Evolutionary conservation across 2,888 invertebrate species (phyloP), one percentile per base, ranked within the genome.

Genomic region (Peribatodes rhomboidaria): DNA sequence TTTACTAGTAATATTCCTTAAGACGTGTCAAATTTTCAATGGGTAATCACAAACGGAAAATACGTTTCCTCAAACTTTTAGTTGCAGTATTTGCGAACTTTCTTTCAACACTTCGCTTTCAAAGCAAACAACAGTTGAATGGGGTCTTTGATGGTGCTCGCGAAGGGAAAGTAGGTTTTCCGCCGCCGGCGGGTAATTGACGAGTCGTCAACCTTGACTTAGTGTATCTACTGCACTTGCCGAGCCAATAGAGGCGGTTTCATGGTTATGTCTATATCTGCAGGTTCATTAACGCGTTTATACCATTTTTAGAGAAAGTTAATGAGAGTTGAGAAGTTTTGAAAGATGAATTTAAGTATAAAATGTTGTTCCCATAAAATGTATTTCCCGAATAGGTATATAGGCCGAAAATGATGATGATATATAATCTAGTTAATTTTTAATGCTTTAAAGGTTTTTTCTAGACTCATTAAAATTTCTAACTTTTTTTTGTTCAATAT

Each of bases 141-240:
- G 58, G 60, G 52, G 49, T 54, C 41, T 52, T 61, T 49, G 50
- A 61, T 64, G 61, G 59, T 65, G 49, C 44, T 52, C 46, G 47
- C 55, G 11, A 65, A 61, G 68, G 61, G 67, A 70, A 70, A 70
- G 70, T 70, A 58, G 68, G 68, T 61, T 63, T 50, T 56, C 39
- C 39, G 39, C 31, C 58, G 53, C 13, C 31, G 44, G 22, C 50
- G 10, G 44, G 54, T 54, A 57, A 49, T 57, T 58, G 61, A 60
- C 52, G 59, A 44, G 50, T 44, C 57, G 60, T 49, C 47, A 27
- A 53, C 59, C 56, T 59, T 47, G 53, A 50, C 49, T 62, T 33
- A 53, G 35, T 46, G 27, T 49, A 58, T n/a, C n/a, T n/a, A 62
- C 13, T 42, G 65, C 58, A 35, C 57, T 61, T 55, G 57, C 44